These are phyloP conservation scores for Conistra vaccinii DNA, from an alignment of 2,888 invertebrate species.

Conservation along the genomic window DNA sequence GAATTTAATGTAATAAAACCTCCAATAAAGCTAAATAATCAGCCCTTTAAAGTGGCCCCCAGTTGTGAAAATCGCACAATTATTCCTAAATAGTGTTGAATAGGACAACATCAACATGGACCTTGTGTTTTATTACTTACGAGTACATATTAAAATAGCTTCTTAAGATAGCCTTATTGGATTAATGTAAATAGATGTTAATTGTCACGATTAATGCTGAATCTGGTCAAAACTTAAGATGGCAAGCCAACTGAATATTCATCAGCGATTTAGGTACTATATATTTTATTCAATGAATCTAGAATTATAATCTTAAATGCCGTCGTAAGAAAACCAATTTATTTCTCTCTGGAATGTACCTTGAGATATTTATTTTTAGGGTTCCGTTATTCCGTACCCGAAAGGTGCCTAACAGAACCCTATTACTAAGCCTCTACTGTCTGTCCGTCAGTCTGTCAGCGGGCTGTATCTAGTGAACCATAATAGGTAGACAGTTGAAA, in stretches of 20 bases:
- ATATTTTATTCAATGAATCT: conserved; percentile 23
- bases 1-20: conserved; percentile 17
- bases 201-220: conserved; percentile 24
- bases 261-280: not conserved
- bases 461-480: too few species aligned
- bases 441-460: too few species aligned
- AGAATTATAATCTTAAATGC: conserved; percentile 14
- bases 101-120: conserved; percentile 37
- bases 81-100: conserved; percentile 52
- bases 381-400: too few species aligned
- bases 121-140: conserved; percentile 50
- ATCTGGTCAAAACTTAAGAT: conserved; percentile 15
- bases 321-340: not conserved
- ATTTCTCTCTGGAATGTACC: conserved; percentile 1
- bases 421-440: too few species aligned
- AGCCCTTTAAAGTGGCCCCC: conserved; percentile 21
- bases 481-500: too few species aligned
- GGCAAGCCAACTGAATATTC: not conserved
- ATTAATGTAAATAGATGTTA: conserved; percentile 44
- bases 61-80: conserved; percentile 43
- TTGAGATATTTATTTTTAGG: not conserved
- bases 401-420: too few species aligned
- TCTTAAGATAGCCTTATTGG: conserved; percentile 25
- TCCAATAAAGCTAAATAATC: conserved; percentile 30
- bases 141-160: conserved; percentile 11